Evolutionary conservation across 2,888 invertebrate species (phyloP), one percentile per base, ranked within the genome.

Genomic region (Drosophila rellima): DNA sequence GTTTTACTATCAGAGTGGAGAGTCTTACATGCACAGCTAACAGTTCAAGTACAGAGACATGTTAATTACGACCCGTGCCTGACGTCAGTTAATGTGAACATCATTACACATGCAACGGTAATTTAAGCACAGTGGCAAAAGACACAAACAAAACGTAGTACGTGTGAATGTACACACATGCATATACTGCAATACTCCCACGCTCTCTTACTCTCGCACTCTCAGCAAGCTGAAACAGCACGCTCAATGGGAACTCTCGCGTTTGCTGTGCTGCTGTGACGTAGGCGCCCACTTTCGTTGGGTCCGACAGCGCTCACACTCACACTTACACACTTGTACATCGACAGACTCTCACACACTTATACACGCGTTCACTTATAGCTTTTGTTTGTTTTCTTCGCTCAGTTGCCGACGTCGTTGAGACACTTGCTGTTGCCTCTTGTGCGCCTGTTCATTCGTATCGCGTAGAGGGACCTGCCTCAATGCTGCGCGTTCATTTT

Each of bases 381-480:
- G 78, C 65, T 77, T 60, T 67, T 44, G 40, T 11, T 13, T 67
- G 29, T 40, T 61, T 70, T 42, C 42, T 63, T 70, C 42, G 47
- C 54, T 71, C 60, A 67, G 60, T 61, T 70, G 55, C 20, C 29
- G 51, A 48, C 40, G 63, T 64, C 68, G 72, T 39, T 37, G 61
- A n/a, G 35, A 20, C 15, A 29, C 72, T 65, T 83, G 78, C 83
- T 82, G 40, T 20, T 47, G 39, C 20, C 47, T 62, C 62, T 74
- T 90, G 90, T 31, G 80, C 90, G 86, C 90, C 90, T 90, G 82
- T 71, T 90, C 73, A 42, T 66, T 74, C 74, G 77, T 88, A 89
- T 90, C 90, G 80, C 78, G 82, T 89, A 90, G 91, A 90, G 90
- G 90, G 90, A 90, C 91, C 90, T 90, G 90, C 91, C 91, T 87